phyloP scores from a whole-genome alignment of 1,140 invertebrate genomes.

The Trichogramma pretiosum region DNA sequence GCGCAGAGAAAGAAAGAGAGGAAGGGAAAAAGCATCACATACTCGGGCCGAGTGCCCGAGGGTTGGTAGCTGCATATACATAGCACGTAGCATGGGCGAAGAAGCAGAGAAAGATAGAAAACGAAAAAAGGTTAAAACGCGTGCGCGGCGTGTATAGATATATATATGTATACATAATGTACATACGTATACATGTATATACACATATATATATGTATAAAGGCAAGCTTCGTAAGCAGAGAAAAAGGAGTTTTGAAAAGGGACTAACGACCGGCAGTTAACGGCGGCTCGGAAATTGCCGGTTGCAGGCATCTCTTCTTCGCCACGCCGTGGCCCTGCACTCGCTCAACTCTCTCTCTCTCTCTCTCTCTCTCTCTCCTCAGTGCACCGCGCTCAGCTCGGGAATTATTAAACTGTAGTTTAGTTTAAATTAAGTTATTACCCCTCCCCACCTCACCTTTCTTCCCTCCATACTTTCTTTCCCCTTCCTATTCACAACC shows the following conservation, averaged over 20 bases:
- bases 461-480: conserved; percentile 16
- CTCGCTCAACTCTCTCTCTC: conserved; percentile 28
- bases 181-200: too few species aligned
- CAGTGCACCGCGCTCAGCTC: conserved; percentile 36
- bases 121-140: conserved; percentile 23
- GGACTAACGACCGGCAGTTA: conserved; percentile 50
- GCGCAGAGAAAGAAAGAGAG: conserved; percentile 4
- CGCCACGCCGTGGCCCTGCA: too few species aligned
- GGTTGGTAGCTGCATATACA: too few species aligned
- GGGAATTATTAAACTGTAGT: conserved; percentile 50
- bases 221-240: too few species aligned
- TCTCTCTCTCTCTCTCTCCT: conserved; percentile 23
- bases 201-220: too few species aligned
- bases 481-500: conserved; percentile 8
- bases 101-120: conserved; percentile 7
- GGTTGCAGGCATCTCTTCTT: conserved; percentile 40
- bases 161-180: too few species aligned
- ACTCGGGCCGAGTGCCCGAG: too few species aligned
- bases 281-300: conserved; percentile 48
- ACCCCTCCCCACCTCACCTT: conserved; percentile 33
- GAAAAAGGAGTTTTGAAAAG: conserved; percentile 48
- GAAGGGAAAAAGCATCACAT: conserved; percentile 11
- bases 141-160: too few species aligned
- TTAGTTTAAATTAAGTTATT: conserved; percentile 51
- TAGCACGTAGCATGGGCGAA: too few species aligned